These are phyloP conservation scores for Lordiphosa fenestrarum DNA, from an alignment of 2,888 invertebrate species.

Conservation along the genomic window DNA sequence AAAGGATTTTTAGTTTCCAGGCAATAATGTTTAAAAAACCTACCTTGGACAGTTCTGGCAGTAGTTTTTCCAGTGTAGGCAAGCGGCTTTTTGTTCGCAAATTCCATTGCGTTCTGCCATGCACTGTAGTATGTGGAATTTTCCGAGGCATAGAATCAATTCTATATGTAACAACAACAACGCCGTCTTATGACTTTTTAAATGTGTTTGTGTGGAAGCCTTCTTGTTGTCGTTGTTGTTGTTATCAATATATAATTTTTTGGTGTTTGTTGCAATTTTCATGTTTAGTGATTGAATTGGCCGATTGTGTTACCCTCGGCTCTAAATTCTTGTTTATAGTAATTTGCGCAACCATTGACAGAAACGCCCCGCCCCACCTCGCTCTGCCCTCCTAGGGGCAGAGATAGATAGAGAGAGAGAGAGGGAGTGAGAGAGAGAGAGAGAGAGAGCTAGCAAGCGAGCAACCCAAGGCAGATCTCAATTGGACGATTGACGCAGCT, in stretches of 20 bases:
- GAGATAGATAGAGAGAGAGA: slow-evolving; percentile 5
- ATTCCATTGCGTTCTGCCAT: slow-evolving; percentile 15
- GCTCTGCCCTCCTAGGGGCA: slow-evolving; percentile 29
- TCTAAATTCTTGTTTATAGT: slow-evolving; percentile 65
- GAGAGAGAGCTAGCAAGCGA: slow-evolving; percentile 9
- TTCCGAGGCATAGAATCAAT: slow-evolving; percentile 27
- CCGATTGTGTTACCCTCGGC: slow-evolving; percentile 60
- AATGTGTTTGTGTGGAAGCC: slow-evolving; percentile 56
- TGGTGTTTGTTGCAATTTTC: slow-evolving; percentile 59
- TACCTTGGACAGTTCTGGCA: background rate
- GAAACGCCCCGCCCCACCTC: slow-evolving; percentile 18
- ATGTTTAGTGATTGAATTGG: slow-evolving; percentile 53
- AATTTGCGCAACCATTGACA: slow-evolving; percentile 68
- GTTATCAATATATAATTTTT: slow-evolving; percentile 72
- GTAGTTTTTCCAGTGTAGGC: slow-evolving; percentile 47
- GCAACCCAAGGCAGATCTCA: slow-evolving; percentile 57
- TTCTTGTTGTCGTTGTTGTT: no score
- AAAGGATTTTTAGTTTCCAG: no score
- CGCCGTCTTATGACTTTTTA: slow-evolving; percentile 37
- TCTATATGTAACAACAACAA: slow-evolving; percentile 45
- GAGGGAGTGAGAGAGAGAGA: no score
- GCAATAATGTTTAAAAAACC: no score
- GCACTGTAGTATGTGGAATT: slow-evolving; percentile 5
- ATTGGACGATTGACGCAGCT: slow-evolving; percentile 56
- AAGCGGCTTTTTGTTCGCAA: slow-evolving; percentile 49